Percentiles rank a stretch among this genome's conserved stretches.
Evolutionary conservation across 2,797 vertebrate species (phyloP).

Genomic region (Gobio occitaniae): DNA sequence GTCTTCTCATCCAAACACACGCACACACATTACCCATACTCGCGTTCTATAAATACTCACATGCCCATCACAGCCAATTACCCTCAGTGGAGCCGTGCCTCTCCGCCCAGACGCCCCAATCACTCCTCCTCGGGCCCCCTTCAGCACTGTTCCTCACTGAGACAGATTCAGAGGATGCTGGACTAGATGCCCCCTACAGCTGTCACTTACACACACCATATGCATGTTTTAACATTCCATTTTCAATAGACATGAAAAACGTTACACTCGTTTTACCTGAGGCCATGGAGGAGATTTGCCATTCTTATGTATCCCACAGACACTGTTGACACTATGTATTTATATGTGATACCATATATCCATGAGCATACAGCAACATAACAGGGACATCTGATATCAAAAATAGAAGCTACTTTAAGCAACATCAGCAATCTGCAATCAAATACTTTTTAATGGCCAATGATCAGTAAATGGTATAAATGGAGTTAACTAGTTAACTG

Average conservation of each 20-base stretch:
- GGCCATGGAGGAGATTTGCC: neutral
- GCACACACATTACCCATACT: conserved; percentile 31
- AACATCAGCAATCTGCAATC: neutral
- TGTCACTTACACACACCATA: conserved; percentile 47
- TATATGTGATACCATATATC: neutral
- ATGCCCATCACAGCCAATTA: conserved; percentile 68
- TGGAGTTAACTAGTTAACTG: too few species aligned
- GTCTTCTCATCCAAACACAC: conserved; percentile 41
- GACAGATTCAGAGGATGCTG: conserved; percentile 31
- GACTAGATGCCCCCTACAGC: conserved; percentile 34
- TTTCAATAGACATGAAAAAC: conserved; percentile 23
- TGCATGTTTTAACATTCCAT: conserved; percentile 34
- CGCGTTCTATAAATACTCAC: conserved; percentile 60
- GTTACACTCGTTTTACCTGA: neutral
- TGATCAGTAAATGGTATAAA: neutral
- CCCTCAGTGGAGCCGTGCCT: conserved; percentile 40
- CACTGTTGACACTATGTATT: neutral
- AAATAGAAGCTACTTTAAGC: neutral
- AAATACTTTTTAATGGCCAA: neutral
- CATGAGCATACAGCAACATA: neutral
- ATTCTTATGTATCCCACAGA: neutral
- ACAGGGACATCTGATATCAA: neutral
- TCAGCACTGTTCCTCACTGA: conserved; percentile 6
- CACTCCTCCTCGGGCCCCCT: conserved; percentile 16
- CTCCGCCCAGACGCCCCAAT: conserved; percentile 38